Percentiles rank a stretch among this genome's conserved stretches.
phyloP scores from a whole-genome alignment of 2,888 invertebrate species.

The Chrysotoxum bicinctum region DNA sequence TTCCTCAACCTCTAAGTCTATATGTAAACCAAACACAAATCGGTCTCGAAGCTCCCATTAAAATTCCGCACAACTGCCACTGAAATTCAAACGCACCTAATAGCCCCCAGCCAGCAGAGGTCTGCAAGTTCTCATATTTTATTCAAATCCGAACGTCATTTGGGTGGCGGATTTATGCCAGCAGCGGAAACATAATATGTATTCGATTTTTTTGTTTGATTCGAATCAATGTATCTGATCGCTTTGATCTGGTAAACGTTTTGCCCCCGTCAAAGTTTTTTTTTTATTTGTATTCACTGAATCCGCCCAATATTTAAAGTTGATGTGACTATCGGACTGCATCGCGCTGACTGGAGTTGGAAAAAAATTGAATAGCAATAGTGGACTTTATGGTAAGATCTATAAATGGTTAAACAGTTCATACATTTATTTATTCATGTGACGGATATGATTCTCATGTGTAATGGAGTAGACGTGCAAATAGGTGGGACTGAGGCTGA shows the following conservation, averaged over 20 bases:
- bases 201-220: slow-evolving; percentile 42
- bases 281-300: slow-evolving; percentile 33
- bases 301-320: slow-evolving; percentile 52
- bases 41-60: neutral
- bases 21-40: neutral
- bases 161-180: slow-evolving; percentile 64
- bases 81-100: slow-evolving; percentile 3
- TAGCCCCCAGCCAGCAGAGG: neutral
- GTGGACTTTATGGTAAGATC: slow-evolving; percentile 6
- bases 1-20: neutral
- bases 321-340: slow-evolving; percentile 2
- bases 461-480: slow-evolving; percentile 50
- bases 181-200: slow-evolving; percentile 70
- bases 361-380: slow-evolving; percentile 8
- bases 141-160: slow-evolving; percentile 67
- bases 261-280: slow-evolving; percentile 46
- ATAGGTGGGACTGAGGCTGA: slow-evolving; percentile 44
- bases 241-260: slow-evolving; percentile 68
- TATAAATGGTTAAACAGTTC: slow-evolving; percentile 48
- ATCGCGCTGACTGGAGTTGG: neutral
- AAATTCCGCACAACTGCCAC: slow-evolving; percentile 3
- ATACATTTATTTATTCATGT: slow-evolving; percentile 66
- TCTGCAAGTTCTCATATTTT: slow-evolving; percentile 63
- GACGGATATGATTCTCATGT: slow-evolving; percentile 63
- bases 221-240: slow-evolving; percentile 56